These are phyloP conservation scores for Hypena proboscidalis DNA, from an alignment of 2,888 invertebrate species.

Conservation along the genomic window DNA sequence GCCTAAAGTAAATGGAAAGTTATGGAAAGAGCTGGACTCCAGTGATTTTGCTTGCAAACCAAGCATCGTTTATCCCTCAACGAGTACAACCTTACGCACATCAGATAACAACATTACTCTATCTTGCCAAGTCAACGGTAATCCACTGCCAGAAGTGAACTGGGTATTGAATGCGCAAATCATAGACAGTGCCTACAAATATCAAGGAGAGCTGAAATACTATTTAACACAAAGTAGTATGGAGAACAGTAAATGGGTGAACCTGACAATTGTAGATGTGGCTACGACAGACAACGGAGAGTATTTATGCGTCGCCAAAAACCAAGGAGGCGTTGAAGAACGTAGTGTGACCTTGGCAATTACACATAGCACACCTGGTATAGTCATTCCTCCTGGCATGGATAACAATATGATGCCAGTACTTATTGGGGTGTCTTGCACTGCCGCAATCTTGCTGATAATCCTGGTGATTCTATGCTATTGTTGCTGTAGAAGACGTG, in stretches of 20 bases:
- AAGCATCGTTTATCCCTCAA: slow-evolving; percentile 88
- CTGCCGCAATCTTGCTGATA: slow-evolving; percentile 80
- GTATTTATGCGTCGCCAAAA: slow-evolving; percentile 92
- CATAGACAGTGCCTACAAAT: slow-evolving; percentile 82
- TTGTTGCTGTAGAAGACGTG: slow-evolving; percentile 83
- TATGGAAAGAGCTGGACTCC: slow-evolving; percentile 89
- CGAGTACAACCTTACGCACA: slow-evolving; percentile 85
- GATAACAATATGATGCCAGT: slow-evolving; percentile 84
- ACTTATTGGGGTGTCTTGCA: slow-evolving; percentile 79
- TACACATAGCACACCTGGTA: slow-evolving; percentile 71
- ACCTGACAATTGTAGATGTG: slow-evolving; percentile 88
- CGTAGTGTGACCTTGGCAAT: slow-evolving; percentile 88
- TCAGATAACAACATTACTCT: slow-evolving; percentile 89
- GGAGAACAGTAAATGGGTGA: slow-evolving; percentile 86
- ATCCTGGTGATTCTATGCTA: slow-evolving; percentile 80
- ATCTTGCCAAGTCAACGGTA: slow-evolving; percentile 90
- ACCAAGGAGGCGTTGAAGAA: slow-evolving; percentile 92
- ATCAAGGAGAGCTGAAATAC: slow-evolving; percentile 81
- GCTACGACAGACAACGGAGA: slow-evolving; percentile 88
- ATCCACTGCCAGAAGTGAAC: slow-evolving; percentile 90
- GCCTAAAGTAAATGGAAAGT: slow-evolving; percentile 86
- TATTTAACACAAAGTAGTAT: slow-evolving; percentile 59
- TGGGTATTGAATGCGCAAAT: slow-evolving; percentile 89
- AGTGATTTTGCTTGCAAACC: slow-evolving; percentile 94
- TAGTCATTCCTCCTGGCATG: slow-evolving; percentile 79